A percentile compares a stretch with the other conserved stretches of the same genome.
Evolutionary conservation across 2,888 invertebrate genomes (phyloP).

Genomic region (Nasonia oneida): DNA sequence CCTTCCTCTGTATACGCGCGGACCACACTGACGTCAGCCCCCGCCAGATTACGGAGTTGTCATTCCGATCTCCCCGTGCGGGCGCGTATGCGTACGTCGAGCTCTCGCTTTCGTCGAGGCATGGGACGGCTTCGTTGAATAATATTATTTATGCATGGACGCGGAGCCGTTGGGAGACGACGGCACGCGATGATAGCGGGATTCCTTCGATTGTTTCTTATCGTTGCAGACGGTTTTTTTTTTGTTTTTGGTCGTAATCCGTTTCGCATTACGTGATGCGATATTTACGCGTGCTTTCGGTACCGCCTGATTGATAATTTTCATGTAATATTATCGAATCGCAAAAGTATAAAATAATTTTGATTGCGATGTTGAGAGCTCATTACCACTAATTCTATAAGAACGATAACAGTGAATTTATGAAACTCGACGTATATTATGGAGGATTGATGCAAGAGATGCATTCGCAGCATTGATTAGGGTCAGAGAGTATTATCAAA

Average conservation of each 20-base stretch:
- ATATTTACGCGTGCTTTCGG: no score
- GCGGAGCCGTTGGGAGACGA: neutral
- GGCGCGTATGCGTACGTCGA: neutral
- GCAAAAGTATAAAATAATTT: no score
- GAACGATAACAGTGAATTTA: no score
- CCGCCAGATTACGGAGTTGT: slow-evolving; percentile 51
- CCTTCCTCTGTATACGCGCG: slow-evolving; percentile 33
- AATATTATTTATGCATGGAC: neutral
- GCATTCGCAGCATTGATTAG: no score
- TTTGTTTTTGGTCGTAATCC: neutral
- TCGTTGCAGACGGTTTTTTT: neutral
- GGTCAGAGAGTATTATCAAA: no score
- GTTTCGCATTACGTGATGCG: no score
- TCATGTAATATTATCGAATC: no score
- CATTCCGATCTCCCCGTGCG: slow-evolving; percentile 46
- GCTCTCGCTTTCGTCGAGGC: slow-evolving; percentile 16
- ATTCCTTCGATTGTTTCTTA: neutral
- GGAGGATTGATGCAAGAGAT: no score
- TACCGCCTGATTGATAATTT: no score
- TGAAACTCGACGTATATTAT: no score
- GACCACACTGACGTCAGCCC: slow-evolving; percentile 55
- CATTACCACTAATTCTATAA: no score
- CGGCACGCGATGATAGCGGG: neutral
- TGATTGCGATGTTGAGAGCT: no score
- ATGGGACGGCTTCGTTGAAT: neutral